Evolutionary conservation across 2,888 invertebrate species (phyloP).

Genomic region (Periphyllus acericola): DNA sequence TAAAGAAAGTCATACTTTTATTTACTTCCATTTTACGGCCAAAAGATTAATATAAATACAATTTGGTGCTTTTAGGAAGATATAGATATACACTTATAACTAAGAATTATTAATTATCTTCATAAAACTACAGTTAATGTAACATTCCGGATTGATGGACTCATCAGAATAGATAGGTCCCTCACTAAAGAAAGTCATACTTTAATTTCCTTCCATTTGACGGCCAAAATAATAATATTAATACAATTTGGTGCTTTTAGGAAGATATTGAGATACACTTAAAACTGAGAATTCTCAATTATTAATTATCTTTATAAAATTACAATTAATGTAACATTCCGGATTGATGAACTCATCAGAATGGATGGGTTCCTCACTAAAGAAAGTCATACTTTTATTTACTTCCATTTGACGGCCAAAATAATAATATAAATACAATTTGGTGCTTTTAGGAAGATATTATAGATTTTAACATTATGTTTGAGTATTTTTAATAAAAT

Average conservation of each 20-base stretch:
- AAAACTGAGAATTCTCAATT: not conserved
- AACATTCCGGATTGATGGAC: slow-evolving; percentile 13
- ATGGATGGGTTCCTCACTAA: slow-evolving; percentile 21
- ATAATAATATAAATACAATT: slow-evolving; percentile 19
- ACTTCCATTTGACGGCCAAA: slow-evolving; percentile 56
- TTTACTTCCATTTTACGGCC: slow-evolving; percentile 21
- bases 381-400: slow-evolving; percentile 47
- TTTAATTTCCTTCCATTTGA: slow-evolving; percentile 10
- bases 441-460: slow-evolving; percentile 58
- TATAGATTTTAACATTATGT: not conserved
- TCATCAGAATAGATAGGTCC: not conserved
- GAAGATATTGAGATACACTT: not conserved
- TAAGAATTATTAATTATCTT: no score
- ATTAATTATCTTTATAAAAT: not conserved
- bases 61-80: slow-evolving; percentile 25
- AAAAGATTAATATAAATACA: not conserved
- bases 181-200: not conserved
- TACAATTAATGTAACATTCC: slow-evolving; percentile 13
- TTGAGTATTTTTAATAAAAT: not conserved
- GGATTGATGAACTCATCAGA: slow-evolving; percentile 42
- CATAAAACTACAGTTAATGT: not conserved
- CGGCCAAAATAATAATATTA: slow-evolving; percentile 13
- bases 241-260: slow-evolving; percentile 18
- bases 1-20: not conserved
- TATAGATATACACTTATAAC: not conserved